Percentiles rank a stretch among this genome's conserved stretches.
These are phyloP conservation scores for Quadroppia sp. DNA, from an alignment of 2,888 invertebrate genomes.

Conservation along the genomic window DNA sequence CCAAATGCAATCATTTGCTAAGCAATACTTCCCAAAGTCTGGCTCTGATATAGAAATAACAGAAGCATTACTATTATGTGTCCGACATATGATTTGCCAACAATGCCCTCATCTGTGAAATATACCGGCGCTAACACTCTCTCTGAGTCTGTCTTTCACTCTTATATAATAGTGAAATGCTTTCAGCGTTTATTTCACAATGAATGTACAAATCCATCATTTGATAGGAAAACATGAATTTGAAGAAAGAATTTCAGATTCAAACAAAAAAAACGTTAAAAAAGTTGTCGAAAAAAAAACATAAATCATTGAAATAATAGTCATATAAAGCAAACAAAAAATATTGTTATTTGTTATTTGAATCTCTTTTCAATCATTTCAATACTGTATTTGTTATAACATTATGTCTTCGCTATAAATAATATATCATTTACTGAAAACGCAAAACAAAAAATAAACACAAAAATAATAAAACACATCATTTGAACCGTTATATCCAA, in stretches of 20 bases:
- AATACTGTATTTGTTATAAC: too few species aligned
- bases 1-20: constrained; percentile 32
- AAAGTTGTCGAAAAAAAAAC: neutral
- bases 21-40: constrained; percentile 8
- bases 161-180: neutral
- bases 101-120: neutral
- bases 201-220: constrained; percentile 4
- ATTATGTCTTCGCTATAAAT: too few species aligned
- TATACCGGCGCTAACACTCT: constrained; percentile 4
- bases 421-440: too few species aligned
- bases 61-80: constrained; percentile 9
- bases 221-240: neutral
- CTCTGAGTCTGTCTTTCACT: too few species aligned
- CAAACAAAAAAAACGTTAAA: neutral
- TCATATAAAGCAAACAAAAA: too few species aligned
- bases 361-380: too few species aligned
- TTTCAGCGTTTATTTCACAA: constrained; percentile 8
- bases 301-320: too few species aligned
- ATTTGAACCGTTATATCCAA: neutral
- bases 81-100: constrained; percentile 16
- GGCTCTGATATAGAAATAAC: constrained; percentile 2
- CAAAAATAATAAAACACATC: neutral
- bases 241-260: neutral
- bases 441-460: too few species aligned
- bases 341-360: too few species aligned